Conservation (phyloP, 2,888 invertebrate genomes). For the Dolichomitus sp. region DNA sequence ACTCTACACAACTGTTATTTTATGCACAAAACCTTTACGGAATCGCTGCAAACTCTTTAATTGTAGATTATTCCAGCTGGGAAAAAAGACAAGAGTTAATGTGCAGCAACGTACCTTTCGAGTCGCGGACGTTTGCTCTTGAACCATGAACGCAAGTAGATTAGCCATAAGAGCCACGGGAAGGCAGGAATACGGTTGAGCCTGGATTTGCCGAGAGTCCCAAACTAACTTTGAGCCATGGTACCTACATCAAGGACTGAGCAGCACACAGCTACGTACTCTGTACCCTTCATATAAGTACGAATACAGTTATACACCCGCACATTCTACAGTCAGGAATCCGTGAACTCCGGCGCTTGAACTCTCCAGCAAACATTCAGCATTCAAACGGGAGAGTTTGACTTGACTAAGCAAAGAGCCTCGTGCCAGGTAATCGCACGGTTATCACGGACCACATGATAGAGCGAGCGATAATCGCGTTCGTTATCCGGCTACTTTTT, state of each 20-base stretch:
- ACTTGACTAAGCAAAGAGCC: constrained; percentile 61
- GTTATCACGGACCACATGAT: constrained; percentile 22
- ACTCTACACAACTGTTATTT: too few relatives aligned
- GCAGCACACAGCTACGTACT: neutral
- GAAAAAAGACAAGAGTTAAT: neutral
- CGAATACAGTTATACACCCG: neutral
- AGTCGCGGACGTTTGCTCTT: neutral
- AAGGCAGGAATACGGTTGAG: constrained; percentile 41
- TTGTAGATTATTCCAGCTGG: neutral
- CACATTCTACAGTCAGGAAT: constrained; percentile 17
- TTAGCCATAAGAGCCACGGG: constrained; percentile 16
- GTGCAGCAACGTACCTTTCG: neutral
- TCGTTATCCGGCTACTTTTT: neutral
- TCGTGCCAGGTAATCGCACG: constrained; percentile 40
- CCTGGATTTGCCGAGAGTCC: constrained; percentile 45
- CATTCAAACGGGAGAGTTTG: constrained; percentile 56
- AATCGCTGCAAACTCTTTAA: neutral
- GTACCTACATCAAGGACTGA: neutral
- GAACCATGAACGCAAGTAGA: constrained; percentile 10
- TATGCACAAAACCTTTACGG: too few relatives aligned
- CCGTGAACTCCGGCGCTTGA: constrained; percentile 38
- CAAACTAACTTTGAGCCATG: constrained; percentile 41
- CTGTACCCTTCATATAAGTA: neutral
- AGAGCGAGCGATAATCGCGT: neutral
- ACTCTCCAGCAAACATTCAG: constrained; percentile 60